A percentile compares a stretch with the other conserved stretches of the same genome.
phyloP scores from a whole-genome alignment of 37 sponge, comb jelly and placozoan genomes.

The Beroe ovata region DNA sequence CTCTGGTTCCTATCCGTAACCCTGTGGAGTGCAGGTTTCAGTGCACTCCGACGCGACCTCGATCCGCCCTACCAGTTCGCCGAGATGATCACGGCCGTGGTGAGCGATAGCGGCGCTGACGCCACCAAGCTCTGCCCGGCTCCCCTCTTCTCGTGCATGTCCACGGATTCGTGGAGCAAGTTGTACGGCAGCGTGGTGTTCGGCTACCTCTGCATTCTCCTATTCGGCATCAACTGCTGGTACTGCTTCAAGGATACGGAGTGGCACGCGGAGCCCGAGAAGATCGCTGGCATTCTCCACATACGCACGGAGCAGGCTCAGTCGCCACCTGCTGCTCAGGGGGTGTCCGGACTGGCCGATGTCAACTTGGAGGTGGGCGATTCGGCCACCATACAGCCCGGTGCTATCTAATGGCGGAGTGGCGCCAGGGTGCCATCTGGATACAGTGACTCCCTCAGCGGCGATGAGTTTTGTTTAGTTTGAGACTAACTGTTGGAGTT shows the following conservation, averaged over 20 bases:
- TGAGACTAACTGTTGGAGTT: too few relatives aligned
- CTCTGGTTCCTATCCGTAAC: conserved; percentile 48
- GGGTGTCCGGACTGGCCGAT: neutral
- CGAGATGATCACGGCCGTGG: neutral
- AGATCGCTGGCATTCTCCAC: conserved; percentile 22
- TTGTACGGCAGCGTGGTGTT: conserved; percentile 50
- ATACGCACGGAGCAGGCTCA: conserved; percentile 7
- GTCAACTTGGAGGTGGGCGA: conserved; percentile 45
- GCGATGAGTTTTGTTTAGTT: too few relatives aligned
- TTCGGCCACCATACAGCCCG: conserved; percentile 54
- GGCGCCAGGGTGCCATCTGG: neutral
- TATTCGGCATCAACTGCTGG: conserved; percentile 58
- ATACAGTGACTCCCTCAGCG: too few relatives aligned
- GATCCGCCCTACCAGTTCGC: neutral
- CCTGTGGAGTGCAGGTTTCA: conserved; percentile 66
- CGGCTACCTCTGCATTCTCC: conserved; percentile 61
- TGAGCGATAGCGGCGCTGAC: neutral
- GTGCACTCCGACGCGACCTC: conserved; percentile 26
- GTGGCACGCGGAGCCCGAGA: conserved; percentile 66
- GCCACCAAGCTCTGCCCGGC: neutral
- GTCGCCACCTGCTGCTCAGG: neutral
- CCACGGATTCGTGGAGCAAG: conserved; percentile 54
- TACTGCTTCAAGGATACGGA: conserved; percentile 66
- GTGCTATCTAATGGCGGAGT: neutral
- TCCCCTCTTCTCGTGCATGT: neutral